phyloP scores from a whole-genome alignment of 1,140 invertebrate species.

The Diabrotica virgifera region DNA sequence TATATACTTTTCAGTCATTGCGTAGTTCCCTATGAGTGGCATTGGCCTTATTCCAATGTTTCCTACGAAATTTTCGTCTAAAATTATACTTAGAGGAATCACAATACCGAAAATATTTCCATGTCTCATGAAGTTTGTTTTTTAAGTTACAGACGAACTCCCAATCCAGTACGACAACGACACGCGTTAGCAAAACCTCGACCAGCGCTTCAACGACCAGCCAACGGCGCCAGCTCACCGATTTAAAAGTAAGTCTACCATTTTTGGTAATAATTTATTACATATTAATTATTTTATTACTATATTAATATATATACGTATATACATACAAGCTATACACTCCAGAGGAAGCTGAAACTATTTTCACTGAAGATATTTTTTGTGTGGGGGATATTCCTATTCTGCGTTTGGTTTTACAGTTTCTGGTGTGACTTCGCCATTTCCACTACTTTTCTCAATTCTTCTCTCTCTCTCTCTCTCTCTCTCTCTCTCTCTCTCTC shows the following conservation, averaged over 20 bases:
- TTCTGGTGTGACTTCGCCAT: too few species aligned
- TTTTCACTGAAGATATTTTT: too few species aligned
- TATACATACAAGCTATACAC: too few species aligned
- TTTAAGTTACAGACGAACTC: constrained; percentile 45
- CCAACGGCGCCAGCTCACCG: constrained; percentile 51
- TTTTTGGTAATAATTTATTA: too few species aligned
- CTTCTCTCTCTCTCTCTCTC: too few species aligned
- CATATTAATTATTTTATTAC: too few species aligned
- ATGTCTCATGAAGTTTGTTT: constrained; percentile 34
- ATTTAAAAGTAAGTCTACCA: constrained; percentile 52
- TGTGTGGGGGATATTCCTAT: too few species aligned
- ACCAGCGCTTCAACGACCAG: constrained; percentile 38
- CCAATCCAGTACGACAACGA: constrained; percentile 45
- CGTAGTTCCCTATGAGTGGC: constrained; percentile 4
- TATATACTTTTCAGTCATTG: neutral
- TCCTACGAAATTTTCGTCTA: neutral
- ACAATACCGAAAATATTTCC: constrained; percentile 30
- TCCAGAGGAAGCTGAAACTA: too few species aligned
- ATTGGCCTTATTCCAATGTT: constrained; percentile 15
- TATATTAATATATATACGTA: too few species aligned
- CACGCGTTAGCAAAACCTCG: constrained; percentile 37
- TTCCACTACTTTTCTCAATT: too few species aligned
- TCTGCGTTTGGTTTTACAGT: too few species aligned
- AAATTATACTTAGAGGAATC: constrained; percentile 22
- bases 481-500: too few species aligned